These are phyloP conservation scores for Euplagia quadripunctaria DNA, from an alignment of 2,888 invertebrate species.

Conservation along the genomic window DNA sequence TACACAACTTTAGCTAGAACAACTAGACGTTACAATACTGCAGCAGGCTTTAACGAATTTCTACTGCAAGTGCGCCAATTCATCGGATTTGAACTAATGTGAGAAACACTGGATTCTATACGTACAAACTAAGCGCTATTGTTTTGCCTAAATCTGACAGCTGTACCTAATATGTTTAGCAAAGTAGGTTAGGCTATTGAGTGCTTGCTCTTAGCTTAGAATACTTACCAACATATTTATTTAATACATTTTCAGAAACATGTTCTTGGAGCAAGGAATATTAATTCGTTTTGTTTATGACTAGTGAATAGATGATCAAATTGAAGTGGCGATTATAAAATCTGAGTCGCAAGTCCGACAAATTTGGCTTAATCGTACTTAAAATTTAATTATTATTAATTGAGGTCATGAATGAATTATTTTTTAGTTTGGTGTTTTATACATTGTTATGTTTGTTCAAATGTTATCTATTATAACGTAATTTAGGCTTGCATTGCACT, in stretches of 20 bases:
- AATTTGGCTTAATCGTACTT: neutral
- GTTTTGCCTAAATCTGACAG: slow-evolving; percentile 79
- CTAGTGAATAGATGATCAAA: neutral
- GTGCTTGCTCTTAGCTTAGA: slow-evolving; percentile 11
- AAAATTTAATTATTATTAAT: neutral
- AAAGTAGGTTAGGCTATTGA: slow-evolving; percentile 43
- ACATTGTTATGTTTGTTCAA: no score
- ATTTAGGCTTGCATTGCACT: no score
- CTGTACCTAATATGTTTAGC: slow-evolving; percentile 70
- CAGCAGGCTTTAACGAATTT: slow-evolving; percentile 49
- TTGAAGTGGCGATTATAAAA: no score
- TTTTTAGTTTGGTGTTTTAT: no score
- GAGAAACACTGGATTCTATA: slow-evolving; percentile 72
- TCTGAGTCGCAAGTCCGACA: neutral
- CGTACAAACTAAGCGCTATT: slow-evolving; percentile 68
- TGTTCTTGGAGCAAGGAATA: no score
- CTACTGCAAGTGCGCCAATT: slow-evolving; percentile 68
- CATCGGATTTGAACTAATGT: slow-evolving; percentile 78
- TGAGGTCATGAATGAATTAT: neutral
- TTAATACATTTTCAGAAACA: no score
- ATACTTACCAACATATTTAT: neutral
- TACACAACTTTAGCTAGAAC: slow-evolving; percentile 41
- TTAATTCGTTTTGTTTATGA: neutral
- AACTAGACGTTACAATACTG: slow-evolving; percentile 38
- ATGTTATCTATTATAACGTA: no score